Percentiles rank a stretch among this genome's conserved stretches.
phyloP scores from a whole-genome alignment of 2,113 vertebrate species.

The Mixornis gularis region DNA sequence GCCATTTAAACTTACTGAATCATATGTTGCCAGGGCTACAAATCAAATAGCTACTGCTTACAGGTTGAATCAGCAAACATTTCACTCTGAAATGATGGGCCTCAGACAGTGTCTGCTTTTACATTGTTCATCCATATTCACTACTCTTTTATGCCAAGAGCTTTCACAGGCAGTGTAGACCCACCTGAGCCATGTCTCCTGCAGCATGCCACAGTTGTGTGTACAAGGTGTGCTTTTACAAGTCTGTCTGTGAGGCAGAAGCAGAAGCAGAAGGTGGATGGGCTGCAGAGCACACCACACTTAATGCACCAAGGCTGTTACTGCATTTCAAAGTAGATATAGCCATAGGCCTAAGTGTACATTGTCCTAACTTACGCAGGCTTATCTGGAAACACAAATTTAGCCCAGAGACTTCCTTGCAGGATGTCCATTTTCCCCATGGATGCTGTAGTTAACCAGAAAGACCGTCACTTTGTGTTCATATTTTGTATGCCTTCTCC shows the following conservation, averaged over 20 bases:
- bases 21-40: neutral
- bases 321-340: neutral
- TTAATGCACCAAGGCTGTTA: neutral
- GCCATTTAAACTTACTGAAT: neutral
- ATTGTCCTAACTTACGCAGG: neutral
- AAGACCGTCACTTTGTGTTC: conserved; percentile 51
- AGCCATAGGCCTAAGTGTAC: neutral
- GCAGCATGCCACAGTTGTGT: neutral
- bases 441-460: neutral
- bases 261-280: neutral
- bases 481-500: conserved; percentile 75
- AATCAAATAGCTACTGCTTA: neutral
- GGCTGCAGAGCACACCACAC: neutral
- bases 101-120: neutral
- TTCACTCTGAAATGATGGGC: neutral
- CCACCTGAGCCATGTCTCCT: neutral
- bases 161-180: neutral
- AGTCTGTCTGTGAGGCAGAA: neutral
- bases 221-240: neutral
- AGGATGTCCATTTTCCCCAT: neutral
- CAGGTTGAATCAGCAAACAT: neutral
- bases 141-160: neutral
- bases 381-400: neutral
- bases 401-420: neutral
- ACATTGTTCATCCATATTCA: neutral